Evolutionary conservation across 2,888 invertebrate species (phyloP), one percentile per base, ranked within the genome.

Genomic region (Ectobius pallidus): DNA sequence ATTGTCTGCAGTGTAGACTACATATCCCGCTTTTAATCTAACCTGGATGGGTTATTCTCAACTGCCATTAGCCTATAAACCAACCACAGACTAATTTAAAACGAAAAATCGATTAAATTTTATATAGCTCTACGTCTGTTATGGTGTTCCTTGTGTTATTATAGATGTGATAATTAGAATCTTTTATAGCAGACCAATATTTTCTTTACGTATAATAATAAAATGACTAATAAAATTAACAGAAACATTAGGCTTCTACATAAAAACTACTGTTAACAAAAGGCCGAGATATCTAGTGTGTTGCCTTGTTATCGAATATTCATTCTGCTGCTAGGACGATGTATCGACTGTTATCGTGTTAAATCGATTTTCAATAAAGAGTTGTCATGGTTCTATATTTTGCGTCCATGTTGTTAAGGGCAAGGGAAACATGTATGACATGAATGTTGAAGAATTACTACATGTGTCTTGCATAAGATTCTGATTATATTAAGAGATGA

Each of bases 21-120:
- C 46, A 46, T 46, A 46, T 9, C 3, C 46, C 46, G 18, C 46
- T 46, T 20, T 55, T 14, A 22, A 11, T 9, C 22, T 55, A 11
- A 22, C 14, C 22, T 9, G 11, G 55, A 25, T 11, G 22, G 4
- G 11, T 20, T 25, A 55, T 55, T 22, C 22, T 3, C 22, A 4
- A 25, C 16, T 3, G 9, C 25, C 25, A 55, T 55, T 55, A 25
- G 22, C 14, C 22, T 25, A 11, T 55, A 55, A 55, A 55, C 55
- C 55, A 55, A 55, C 55, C 55, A 22, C 55, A 55, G 22, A 55
- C 55, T 55, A 55, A 55, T 55, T 55, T 25, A 55, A 55, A 55
- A 55, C 20, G 55, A 55, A 55, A 55, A 20, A 20, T 25, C 22
- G 55, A 55, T 55, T 55, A 55, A 55, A 55, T 55, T 55, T 55